phyloP scores from a whole-genome alignment of 2,797 vertebrate species.

The Lindbergichthys nudifrons region DNA sequence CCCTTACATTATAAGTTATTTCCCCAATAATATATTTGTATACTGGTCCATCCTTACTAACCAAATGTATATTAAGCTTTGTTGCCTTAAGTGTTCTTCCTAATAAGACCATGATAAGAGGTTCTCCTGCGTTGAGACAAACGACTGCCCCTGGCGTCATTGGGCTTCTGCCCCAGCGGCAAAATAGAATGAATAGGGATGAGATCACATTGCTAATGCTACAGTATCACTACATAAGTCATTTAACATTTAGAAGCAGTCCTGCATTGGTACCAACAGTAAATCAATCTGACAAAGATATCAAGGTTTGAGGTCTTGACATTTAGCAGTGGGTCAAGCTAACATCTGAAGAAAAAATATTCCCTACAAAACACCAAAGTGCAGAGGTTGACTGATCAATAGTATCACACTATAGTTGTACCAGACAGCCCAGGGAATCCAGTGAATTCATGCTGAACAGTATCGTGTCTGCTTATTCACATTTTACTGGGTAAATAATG shows the following conservation, averaged over 20 bases:
- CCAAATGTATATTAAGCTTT: too few species aligned
- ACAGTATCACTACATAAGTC: not conserved
- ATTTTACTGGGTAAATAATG: constrained; percentile 68
- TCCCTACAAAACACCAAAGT: constrained; percentile 15
- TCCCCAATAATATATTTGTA: too few species aligned
- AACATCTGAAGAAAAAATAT: constrained; percentile 36
- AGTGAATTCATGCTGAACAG: constrained; percentile 22
- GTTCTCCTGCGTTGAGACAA: too few species aligned
- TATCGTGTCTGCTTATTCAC: constrained; percentile 39
- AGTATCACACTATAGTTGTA: constrained; percentile 4
- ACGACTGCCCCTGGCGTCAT: too few species aligned
- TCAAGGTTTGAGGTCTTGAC: constrained; percentile 30
- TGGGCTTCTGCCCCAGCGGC: too few species aligned
- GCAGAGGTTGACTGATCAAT: constrained; percentile 45
- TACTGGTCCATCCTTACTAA: too few species aligned
- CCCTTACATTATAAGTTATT: too few species aligned
- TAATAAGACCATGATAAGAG: too few species aligned
- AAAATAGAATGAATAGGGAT: too few species aligned
- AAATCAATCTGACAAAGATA: constrained; percentile 24
- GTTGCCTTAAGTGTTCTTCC: too few species aligned
- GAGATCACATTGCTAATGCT: too few species aligned
- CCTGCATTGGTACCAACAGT: constrained; percentile 1
- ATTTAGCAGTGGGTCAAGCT: constrained; percentile 30
- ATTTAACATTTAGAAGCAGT: constrained; percentile 31
- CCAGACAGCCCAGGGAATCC: constrained; percentile 40